phyloP scores from a whole-genome alignment of 64 coral and sea anemone species.

The Dendrophyllia cribrosa region DNA sequence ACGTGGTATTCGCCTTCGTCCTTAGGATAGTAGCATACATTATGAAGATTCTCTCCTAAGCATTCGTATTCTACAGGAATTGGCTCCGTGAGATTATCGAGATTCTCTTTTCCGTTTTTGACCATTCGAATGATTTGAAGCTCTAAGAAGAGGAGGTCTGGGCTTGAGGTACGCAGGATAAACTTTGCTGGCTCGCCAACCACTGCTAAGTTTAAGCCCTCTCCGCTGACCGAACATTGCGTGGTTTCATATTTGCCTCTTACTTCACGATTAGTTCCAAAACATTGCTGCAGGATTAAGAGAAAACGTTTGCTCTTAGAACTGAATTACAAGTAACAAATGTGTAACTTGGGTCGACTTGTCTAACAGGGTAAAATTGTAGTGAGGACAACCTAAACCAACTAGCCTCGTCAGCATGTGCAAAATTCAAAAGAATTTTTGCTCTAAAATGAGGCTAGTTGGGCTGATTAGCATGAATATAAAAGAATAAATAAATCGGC shows the following conservation, averaged over 20 bases:
- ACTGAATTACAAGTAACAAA: too few relatives aligned
- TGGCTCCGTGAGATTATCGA: conserved; percentile 12
- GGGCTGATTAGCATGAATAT: too few relatives aligned
- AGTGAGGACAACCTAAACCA: too few relatives aligned
- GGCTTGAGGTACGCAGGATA: conserved; percentile 41
- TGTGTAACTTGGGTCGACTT: too few relatives aligned
- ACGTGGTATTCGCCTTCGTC: conserved; percentile 68
- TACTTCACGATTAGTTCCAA: background rate
- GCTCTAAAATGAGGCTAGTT: too few relatives aligned
- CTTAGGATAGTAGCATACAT: conserved; percentile 61
- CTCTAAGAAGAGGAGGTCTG: conserved; percentile 65
- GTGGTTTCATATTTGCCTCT: conserved; percentile 58
- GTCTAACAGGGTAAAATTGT: too few relatives aligned
- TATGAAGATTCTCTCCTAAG: conserved; percentile 67
- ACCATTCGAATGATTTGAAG: conserved; percentile 63
- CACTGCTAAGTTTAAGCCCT: conserved; percentile 51
- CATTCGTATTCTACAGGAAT: conserved; percentile 68
- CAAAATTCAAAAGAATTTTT: too few relatives aligned
- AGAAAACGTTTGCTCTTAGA: too few relatives aligned
- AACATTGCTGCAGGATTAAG: conserved; percentile 51
- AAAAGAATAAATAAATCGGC: too few relatives aligned
- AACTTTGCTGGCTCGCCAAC: conserved; percentile 63
- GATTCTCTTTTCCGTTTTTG: conserved; percentile 25
- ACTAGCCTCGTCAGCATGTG: too few relatives aligned
- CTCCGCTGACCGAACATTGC: conserved; percentile 67